phyloP scores from a whole-genome alignment of 1,140 invertebrate species.

The Achatina immaculata region DNA sequence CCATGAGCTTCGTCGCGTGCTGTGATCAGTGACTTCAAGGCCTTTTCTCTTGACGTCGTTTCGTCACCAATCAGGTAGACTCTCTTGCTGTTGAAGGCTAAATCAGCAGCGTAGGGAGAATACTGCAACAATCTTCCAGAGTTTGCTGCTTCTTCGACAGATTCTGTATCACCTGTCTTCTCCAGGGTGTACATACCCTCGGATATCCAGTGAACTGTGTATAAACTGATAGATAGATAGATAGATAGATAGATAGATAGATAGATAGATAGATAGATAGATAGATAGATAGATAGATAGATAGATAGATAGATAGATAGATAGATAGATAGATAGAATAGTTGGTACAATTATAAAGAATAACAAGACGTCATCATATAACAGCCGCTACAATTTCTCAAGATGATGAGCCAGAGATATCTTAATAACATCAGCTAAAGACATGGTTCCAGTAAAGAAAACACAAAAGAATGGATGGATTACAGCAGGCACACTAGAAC shows the following conservation, averaged over 20 bases:
- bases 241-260: neutral
- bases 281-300: neutral
- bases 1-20: neutral
- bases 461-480: no score
- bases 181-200: neutral
- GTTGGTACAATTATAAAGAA: no score
- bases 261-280: neutral
- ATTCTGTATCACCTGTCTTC: neutral
- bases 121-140: neutral
- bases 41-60: neutral
- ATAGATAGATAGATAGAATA: neutral
- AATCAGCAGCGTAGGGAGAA: neutral
- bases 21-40: neutral
- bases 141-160: neutral
- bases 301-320: neutral
- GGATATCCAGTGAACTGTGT: constrained; percentile 1
- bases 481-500: no score
- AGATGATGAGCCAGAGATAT: no score
- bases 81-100: neutral
- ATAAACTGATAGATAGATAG: neutral
- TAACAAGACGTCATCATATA: no score
- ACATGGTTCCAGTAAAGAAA: no score
- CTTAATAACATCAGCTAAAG: no score
- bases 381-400: no score
- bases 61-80: neutral